These are phyloP conservation scores for Ornithoptera alexandrae DNA, from an alignment of 2,888 invertebrate species.

Conservation along the genomic window DNA sequence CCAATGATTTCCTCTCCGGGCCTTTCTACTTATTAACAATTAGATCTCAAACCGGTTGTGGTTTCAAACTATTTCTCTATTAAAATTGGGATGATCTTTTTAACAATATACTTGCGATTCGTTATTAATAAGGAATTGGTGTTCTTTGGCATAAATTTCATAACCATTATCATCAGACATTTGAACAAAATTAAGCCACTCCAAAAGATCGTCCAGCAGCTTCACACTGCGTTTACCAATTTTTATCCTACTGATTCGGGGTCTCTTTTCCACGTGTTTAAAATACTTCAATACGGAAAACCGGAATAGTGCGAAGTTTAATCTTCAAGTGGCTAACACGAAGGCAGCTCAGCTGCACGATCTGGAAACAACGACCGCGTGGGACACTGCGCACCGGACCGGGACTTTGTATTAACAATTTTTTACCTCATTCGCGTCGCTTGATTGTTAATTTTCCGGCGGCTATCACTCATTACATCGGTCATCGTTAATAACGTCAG, in stretches of 20 bases:
- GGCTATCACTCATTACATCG: conserved; percentile 18
- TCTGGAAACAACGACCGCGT: conserved; percentile 26
- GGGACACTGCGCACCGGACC: conserved; percentile 19
- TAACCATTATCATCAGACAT: too few relatives aligned
- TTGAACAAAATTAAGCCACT: too few relatives aligned
- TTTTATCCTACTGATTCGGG: not conserved
- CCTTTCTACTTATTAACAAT: too few relatives aligned
- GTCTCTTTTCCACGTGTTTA: not conserved
- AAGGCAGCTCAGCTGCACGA: not conserved
- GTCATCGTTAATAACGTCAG: conserved; percentile 4
- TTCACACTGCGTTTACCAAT: too few relatives aligned
- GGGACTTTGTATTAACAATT: conserved; percentile 20
- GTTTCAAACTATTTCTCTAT: too few relatives aligned
- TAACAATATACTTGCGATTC: too few relatives aligned
- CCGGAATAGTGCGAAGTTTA: conserved; percentile 12
- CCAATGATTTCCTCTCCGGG: too few relatives aligned
- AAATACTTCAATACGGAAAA: not conserved
- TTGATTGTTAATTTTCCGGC: conserved; percentile 21
- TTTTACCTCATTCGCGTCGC: conserved; percentile 25
- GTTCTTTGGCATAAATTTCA: too few relatives aligned
- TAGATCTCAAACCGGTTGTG: too few relatives aligned
- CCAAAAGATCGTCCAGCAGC: too few relatives aligned
- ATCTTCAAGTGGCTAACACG: not conserved
- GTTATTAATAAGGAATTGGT: too few relatives aligned
- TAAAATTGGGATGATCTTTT: too few relatives aligned